Evolutionary conservation across 23 tunicate genomes (phyloP).

Genomic region (Halocynthia roretzi): DNA sequence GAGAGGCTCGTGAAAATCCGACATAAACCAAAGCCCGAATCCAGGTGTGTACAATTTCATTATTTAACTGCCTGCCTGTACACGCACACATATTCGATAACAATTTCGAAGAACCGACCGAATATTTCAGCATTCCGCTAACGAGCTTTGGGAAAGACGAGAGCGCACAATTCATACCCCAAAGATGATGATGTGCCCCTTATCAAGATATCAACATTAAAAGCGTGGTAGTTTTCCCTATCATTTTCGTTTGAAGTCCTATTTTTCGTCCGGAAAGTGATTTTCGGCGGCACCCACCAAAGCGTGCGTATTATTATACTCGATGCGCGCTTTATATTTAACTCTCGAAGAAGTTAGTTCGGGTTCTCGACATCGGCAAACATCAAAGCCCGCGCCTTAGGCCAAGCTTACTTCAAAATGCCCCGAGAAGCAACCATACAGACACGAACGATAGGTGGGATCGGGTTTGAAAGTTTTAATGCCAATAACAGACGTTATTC

Average conservation of each 20-base stretch:
- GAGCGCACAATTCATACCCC: slow-evolving; percentile 1
- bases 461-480: too few species aligned
- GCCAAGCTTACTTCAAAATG: slow-evolving; percentile 26
- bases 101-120: too few species aligned
- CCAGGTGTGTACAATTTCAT: too few species aligned
- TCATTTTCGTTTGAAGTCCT: slow-evolving; percentile 22
- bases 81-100: too few species aligned
- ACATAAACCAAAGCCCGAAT: too few species aligned
- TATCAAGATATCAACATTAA: slow-evolving; percentile 23
- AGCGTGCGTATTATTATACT: slow-evolving; percentile 17
- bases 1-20: not conserved
- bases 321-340: slow-evolving; percentile 11
- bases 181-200: slow-evolving; percentile 8
- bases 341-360: slow-evolving; percentile 2
- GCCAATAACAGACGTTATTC: too few species aligned
- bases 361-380: slow-evolving; percentile 31
- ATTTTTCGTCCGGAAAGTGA: slow-evolving; percentile 26
- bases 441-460: too few species aligned
- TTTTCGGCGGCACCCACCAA: slow-evolving; percentile 38
- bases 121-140: too few species aligned
- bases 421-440: not conserved
- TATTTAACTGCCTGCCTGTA: too few species aligned
- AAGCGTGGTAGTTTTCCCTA: slow-evolving; percentile 7
- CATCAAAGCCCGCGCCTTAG: slow-evolving; percentile 28
- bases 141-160: not conserved